A percentile compares a stretch with the other conserved stretches of the same genome.
These are phyloP conservation scores for Vireo altiloquus DNA, from an alignment of 2,113 vertebrate species.

Conservation along the genomic window DNA sequence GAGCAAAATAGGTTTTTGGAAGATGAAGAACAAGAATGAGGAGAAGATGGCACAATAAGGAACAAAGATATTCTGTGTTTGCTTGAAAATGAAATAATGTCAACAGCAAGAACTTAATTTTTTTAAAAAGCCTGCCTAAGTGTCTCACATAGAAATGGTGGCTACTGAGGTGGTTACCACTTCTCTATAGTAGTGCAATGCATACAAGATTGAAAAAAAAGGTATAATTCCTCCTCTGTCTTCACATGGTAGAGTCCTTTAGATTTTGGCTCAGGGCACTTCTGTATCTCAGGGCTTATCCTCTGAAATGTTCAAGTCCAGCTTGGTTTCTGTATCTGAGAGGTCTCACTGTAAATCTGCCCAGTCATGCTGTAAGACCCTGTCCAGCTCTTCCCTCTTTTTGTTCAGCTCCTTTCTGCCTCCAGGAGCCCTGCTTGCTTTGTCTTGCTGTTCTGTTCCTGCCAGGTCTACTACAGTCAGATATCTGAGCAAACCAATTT, in stretches of 20 bases:
- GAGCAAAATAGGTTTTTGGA: not conserved
- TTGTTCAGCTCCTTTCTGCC: not conserved
- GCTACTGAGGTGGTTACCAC: not conserved
- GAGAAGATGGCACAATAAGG: not conserved
- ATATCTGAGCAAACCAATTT: not conserved
- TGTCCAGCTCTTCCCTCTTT: not conserved
- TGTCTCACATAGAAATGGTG: not conserved
- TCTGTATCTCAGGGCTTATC: not conserved
- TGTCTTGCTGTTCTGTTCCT: not conserved
- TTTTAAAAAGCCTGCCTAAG: not conserved
- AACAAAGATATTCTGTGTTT: not conserved
- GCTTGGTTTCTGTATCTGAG: not conserved
- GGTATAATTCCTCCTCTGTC: not conserved
- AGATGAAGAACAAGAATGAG: not conserved
- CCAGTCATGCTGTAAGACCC: not conserved
- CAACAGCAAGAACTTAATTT: not conserved
- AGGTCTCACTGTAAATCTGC: not conserved
- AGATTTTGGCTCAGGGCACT: not conserved
- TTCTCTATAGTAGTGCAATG: not conserved
- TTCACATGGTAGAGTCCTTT: not conserved
- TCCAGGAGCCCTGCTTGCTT: not conserved
- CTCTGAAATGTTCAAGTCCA: not conserved
- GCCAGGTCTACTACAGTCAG: not conserved
- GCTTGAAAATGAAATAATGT: not conserved
- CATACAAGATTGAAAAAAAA: not conserved